Evolutionary conservation across 2,888 invertebrate species (phyloP).

Genomic region (Eupithecia pulchellata): DNA sequence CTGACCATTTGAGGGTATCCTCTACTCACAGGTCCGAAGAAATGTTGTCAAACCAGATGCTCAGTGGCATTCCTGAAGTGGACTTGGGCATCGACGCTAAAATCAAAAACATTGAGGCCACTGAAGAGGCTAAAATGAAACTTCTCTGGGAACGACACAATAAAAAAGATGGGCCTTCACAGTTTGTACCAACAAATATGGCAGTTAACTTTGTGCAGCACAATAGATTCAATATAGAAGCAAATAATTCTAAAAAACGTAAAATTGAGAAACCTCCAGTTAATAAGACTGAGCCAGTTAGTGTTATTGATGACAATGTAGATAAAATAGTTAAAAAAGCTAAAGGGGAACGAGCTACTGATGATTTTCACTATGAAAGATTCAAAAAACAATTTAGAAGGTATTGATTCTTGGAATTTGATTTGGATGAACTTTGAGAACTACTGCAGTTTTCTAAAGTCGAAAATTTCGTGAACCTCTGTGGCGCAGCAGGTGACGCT

Average conservation of each 20-base stretch:
- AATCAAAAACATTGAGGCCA: slow-evolving; percentile 99
- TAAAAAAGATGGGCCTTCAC: slow-evolving; percentile 96
- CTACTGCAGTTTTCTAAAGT: neutral
- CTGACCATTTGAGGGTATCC: slow-evolving; percentile 94
- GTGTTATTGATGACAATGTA: slow-evolving; percentile 77
- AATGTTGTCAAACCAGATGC: slow-evolving; percentile 99
- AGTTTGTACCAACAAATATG: slow-evolving; percentile 99
- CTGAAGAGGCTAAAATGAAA: slow-evolving; percentile 98
- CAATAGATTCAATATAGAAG: slow-evolving; percentile 97
- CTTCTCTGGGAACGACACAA: slow-evolving; percentile 94
- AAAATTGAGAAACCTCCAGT: slow-evolving; percentile 83
- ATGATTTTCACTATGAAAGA: slow-evolving; percentile 98
- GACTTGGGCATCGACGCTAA: slow-evolving; percentile 99
- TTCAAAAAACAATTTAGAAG: slow-evolving; percentile 98
- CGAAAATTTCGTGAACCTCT: neutral
- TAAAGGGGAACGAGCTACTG: slow-evolving; percentile 95
- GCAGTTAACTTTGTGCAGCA: slow-evolving; percentile 99
- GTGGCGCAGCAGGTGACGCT: neutral
- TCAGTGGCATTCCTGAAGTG: slow-evolving; percentile 99
- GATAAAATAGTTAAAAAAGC: slow-evolving; percentile 86
- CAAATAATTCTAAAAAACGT: slow-evolving; percentile 86
- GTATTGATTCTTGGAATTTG: slow-evolving; percentile 81
- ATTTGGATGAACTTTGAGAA: neutral
- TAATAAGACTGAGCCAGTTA: slow-evolving; percentile 61
- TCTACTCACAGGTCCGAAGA: slow-evolving; percentile 96